phyloP scores from a whole-genome alignment of 2,113 vertebrate genomes.

The Aplodontia rufa region DNA sequence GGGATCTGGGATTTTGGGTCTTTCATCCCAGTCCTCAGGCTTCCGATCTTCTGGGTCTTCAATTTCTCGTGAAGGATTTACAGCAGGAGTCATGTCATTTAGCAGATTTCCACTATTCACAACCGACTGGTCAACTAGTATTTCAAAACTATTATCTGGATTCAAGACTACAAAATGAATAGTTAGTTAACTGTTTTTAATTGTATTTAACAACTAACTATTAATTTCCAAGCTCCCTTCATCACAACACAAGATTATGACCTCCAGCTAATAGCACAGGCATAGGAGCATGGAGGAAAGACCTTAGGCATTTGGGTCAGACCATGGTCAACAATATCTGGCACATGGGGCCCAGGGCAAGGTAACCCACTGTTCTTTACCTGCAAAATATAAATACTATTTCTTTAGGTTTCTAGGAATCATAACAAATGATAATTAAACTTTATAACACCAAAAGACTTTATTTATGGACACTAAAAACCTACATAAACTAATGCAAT shows the following conservation, averaged over 20 bases:
- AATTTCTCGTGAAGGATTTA: slow-evolving; percentile 95
- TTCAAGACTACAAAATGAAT: slow-evolving; percentile 95
- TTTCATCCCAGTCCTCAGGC: slow-evolving; percentile 99
- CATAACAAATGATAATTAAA: not conserved
- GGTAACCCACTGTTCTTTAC: not conserved
- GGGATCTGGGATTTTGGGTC: slow-evolving; percentile 96
- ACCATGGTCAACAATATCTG: not conserved
- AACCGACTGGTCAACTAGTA: slow-evolving; percentile 94
- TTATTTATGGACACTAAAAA: not conserved
- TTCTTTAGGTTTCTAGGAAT: slow-evolving; percentile 8
- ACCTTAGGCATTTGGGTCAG: not conserved
- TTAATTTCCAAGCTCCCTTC: not conserved
- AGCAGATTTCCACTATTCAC: slow-evolving; percentile 96
- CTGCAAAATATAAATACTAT: not conserved
- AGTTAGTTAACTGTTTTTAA: no score
- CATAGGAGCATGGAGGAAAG: not conserved
- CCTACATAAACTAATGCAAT: not conserved
- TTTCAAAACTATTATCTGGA: slow-evolving; percentile 97
- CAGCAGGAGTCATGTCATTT: slow-evolving; percentile 93
- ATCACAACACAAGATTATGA: not conserved
- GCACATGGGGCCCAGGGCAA: not conserved
- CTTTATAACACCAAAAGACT: not conserved
- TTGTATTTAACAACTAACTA: slow-evolving; percentile 34
- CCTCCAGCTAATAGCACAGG: not conserved
- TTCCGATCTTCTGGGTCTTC: slow-evolving; percentile 97